These are phyloP conservation scores for Lasiurus borealis DNA, from an alignment of 2,113 vertebrate species.

Conservation along the genomic window DNA sequence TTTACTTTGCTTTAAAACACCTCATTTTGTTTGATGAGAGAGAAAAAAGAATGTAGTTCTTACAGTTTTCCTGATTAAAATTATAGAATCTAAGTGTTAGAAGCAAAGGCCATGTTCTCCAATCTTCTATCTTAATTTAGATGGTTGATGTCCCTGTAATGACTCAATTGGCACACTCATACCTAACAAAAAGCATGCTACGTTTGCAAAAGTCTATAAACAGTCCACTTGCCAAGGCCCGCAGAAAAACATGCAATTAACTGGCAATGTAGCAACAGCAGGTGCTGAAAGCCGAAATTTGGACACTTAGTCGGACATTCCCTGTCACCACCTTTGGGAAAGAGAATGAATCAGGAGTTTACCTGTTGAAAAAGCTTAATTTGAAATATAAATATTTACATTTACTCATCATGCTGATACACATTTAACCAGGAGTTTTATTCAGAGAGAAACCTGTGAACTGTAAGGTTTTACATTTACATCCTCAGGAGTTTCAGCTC, in stretches of 20 bases:
- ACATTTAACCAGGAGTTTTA: constrained; percentile 3
- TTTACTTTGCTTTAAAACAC: constrained; percentile 58
- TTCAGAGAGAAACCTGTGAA: constrained; percentile 34
- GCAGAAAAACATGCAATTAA: constrained; percentile 12
- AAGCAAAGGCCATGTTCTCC: neutral
- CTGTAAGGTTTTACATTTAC: neutral
- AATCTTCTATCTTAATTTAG: constrained; percentile 11
- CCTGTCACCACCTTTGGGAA: neutral
- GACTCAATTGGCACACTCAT: neutral
- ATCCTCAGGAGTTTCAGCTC: neutral
- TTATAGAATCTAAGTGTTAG: neutral
- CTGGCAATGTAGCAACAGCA: neutral
- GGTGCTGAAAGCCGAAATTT: neutral
- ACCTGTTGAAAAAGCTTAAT: neutral
- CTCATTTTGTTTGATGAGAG: neutral
- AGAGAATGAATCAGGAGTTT: neutral
- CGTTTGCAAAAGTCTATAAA: constrained; percentile 49
- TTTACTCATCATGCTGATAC: constrained; percentile 2
- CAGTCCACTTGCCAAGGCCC: neutral
- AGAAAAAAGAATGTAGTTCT: neutral
- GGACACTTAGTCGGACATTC: accelerated
- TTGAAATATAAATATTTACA: constrained; percentile 27
- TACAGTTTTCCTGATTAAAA: constrained; percentile 47
- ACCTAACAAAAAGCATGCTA: constrained; percentile 21
- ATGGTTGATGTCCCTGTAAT: neutral